A percentile compares a stretch with the other conserved stretches of the same genome.
These are phyloP conservation scores for Anguilla rostrata DNA, from an alignment of 2,113 vertebrate genomes.

Conservation along the genomic window DNA sequence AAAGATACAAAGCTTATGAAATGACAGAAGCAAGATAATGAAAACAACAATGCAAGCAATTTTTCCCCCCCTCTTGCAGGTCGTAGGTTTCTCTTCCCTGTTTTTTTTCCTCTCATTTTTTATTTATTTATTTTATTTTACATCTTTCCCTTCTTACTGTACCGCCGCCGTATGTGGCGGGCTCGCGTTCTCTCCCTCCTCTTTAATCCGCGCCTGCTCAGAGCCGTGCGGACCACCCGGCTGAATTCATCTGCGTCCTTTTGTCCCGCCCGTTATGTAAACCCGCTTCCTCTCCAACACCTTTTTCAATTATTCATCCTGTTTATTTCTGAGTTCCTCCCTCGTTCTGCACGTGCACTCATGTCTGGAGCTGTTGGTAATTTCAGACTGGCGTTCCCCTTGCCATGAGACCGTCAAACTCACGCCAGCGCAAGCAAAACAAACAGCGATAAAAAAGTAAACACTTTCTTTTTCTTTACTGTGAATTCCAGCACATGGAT, in stretches of 20 bases:
- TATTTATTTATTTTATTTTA: slow-evolving; percentile 56
- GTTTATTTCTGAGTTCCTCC: slow-evolving; percentile 10
- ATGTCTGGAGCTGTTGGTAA: not conserved
- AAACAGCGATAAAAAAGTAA: not conserved
- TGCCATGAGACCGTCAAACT: not conserved
- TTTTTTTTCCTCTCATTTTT: slow-evolving; percentile 68
- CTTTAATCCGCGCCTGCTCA: slow-evolving; percentile 78
- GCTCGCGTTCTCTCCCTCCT: slow-evolving; percentile 72
- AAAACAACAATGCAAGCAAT: slow-evolving; percentile 99
- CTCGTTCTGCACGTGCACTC: slow-evolving; percentile 1
- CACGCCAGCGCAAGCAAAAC: not conserved
- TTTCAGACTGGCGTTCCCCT: not conserved
- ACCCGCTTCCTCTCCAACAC: slow-evolving; percentile 29
- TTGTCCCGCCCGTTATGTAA: slow-evolving; percentile 54
- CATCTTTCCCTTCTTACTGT: slow-evolving; percentile 53
- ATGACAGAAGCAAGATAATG: slow-evolving; percentile 98
- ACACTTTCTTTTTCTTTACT: not conserved
- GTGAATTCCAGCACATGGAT: not conserved
- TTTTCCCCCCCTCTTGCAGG: slow-evolving; percentile 85
- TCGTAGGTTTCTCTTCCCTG: slow-evolving; percentile 71
- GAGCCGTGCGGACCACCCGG: slow-evolving; percentile 71
- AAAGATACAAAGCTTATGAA: slow-evolving; percentile 95
- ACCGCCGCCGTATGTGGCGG: slow-evolving; percentile 86
- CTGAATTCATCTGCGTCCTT: slow-evolving; percentile 60
- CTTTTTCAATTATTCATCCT: slow-evolving; percentile 40